Evolutionary conservation across 2,113 vertebrate genomes (phyloP), one percentile per base, ranked within the genome.

Genomic region (Sander vitreus): DNA sequence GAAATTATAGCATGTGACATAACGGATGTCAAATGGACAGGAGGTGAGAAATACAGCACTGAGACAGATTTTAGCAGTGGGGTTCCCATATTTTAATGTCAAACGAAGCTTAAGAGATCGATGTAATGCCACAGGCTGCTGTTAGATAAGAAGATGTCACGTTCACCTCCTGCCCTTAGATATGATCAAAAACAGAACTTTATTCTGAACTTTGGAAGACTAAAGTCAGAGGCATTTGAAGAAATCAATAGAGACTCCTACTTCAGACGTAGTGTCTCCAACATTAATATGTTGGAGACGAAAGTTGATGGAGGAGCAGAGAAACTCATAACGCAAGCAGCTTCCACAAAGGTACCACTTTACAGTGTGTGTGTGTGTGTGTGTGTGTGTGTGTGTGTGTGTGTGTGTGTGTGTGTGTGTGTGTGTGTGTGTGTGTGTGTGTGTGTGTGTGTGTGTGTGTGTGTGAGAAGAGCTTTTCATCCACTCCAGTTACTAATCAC

Each of bases 401-500:
- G n/a, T n/a, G 60, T 48, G n/a, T 54, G 55, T 67, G 65, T 30
- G 82, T 68, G 47, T 48, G 8, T 71, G 73, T 60, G 47, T 36
- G n/a, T 50, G 74, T 45, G 30, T 50, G 50, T 50, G 45, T 60
- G 74, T 43, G 71, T 47, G 71, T 51, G 69, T 23, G 77, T 57
- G 48, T 50, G 68, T 27, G 68, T 55, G 43, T 30, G 51, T 59
- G 73, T 60, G 64, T 23, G 60, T 58, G 60, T 48, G 39, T 33
- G 68, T 33, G 51, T 57, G 50, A 43, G 64, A 72, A 62, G 60
- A 74, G 73, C 83, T 66, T 88, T 85, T 92, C 87, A 87, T 89
- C 81, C 66, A 78, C 81, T 83, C 73, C 73, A 83, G 72, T 87
- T 90, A 88, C 89, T 92, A 93, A 93, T 91, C 88, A 91, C 69